phyloP scores from a whole-genome alignment of 2,797 vertebrate species.

The Sphenopsis melanotis region DNA sequence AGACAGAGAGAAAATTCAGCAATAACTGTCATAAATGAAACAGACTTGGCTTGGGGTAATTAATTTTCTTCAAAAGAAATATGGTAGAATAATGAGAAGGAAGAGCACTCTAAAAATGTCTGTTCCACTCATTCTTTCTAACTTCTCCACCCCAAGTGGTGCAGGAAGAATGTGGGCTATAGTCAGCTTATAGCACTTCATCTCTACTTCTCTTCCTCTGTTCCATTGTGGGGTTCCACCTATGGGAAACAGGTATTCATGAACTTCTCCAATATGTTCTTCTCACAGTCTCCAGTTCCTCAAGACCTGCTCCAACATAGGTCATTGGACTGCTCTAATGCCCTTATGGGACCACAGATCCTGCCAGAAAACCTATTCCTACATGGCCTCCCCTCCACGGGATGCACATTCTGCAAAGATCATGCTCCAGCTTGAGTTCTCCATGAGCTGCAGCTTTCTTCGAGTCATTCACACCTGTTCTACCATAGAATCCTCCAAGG shows the following conservation, averaged over 20 bases:
- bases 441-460: not conserved
- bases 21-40: not conserved
- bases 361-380: not conserved
- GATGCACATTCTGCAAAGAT: not conserved
- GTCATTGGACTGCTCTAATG: not conserved
- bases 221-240: not conserved
- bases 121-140: not conserved
- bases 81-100: not conserved
- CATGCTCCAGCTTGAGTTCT: not conserved
- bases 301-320: not conserved
- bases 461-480: not conserved
- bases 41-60: not conserved
- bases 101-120: not conserved
- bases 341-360: not conserved
- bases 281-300: not conserved
- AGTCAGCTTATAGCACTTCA: not conserved
- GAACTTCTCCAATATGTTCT: not conserved
- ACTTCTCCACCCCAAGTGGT: not conserved
- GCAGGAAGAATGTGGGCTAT: not conserved
- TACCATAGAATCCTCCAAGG: accelerated
- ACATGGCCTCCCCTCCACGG: accelerated
- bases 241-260: not conserved
- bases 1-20: not conserved
- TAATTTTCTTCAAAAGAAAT: not conserved
- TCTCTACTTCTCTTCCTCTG: not conserved